Percentiles rank a stretch among this genome's conserved stretches.
Conservation (phyloP, 2,888 invertebrate genomes). For the Macrophya annulata region DNA sequence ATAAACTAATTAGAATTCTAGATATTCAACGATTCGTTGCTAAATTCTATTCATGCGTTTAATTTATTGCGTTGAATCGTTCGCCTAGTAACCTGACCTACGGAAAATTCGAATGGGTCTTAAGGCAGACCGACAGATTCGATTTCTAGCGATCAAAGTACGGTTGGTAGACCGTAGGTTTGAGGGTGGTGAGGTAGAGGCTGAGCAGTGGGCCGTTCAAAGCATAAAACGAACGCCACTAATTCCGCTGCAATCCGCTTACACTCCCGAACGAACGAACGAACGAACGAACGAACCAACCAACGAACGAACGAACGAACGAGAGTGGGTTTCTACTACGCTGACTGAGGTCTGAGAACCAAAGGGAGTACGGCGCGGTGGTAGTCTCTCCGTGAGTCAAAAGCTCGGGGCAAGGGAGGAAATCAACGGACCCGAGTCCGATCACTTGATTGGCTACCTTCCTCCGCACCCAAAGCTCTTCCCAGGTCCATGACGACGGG, state of each 20-base stretch:
- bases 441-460: slow-evolving; percentile 56
- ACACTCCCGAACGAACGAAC: slow-evolving; percentile 64
- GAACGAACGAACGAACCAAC: slow-evolving; percentile 57
- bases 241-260: slow-evolving; percentile 77
- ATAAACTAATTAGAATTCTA: slow-evolving; percentile 7
- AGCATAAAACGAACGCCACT: slow-evolving; percentile 71
- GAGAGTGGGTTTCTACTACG: slow-evolving; percentile 39
- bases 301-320: slow-evolving; percentile 58
- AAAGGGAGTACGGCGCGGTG: neutral
- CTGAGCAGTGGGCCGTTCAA: slow-evolving; percentile 64
- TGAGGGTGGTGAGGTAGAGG: neutral
- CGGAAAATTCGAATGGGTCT: slow-evolving; percentile 2
- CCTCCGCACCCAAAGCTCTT: slow-evolving; percentile 52
- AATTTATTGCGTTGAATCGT: neutral
- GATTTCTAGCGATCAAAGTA: slow-evolving; percentile 43
- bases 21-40: slow-evolving; percentile 12
- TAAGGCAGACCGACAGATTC: slow-evolving; percentile 21
- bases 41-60: slow-evolving; percentile 10
- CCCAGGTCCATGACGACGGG: slow-evolving; percentile 41
- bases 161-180: slow-evolving; percentile 18
- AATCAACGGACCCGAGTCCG: slow-evolving; percentile 51
- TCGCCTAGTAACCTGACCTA: neutral
- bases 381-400: slow-evolving; percentile 17
- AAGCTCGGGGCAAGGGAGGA: slow-evolving; percentile 33
- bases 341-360: slow-evolving; percentile 39